These are phyloP conservation scores for Chitala chitala DNA, from an alignment of 2,113 vertebrate genomes.

Conservation along the genomic window DNA sequence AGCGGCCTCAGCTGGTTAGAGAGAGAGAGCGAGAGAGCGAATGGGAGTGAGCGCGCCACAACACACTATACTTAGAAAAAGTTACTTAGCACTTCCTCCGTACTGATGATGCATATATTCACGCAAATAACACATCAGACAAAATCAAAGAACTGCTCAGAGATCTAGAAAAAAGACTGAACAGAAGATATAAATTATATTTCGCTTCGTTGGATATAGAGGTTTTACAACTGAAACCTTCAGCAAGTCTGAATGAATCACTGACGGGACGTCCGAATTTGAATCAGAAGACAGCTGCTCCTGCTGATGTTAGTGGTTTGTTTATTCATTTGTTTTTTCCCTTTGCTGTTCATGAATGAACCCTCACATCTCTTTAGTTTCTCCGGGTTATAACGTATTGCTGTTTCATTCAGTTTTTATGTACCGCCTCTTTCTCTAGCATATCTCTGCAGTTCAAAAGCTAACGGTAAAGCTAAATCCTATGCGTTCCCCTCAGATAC, in stretches of 20 bases:
- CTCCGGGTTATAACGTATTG: background rate
- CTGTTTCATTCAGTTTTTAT: background rate
- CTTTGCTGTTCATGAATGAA: background rate
- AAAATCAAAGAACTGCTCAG: background rate
- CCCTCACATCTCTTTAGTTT: background rate
- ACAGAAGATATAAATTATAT: background rate
- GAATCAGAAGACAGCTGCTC: slow-evolving; percentile 1
- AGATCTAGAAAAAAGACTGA: background rate
- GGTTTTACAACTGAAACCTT: slow-evolving; percentile 15
- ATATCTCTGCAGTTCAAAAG: background rate
- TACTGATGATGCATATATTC: slow-evolving; percentile 9
- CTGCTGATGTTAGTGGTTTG: background rate
- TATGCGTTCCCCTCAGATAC: background rate
- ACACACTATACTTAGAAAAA: background rate
- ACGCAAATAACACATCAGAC: background rate
- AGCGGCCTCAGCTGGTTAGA: slow-evolving; percentile 18
- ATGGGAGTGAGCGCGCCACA: background rate
- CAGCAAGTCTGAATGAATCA: slow-evolving; percentile 2
- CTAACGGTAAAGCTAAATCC: background rate
- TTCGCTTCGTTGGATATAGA: background rate
- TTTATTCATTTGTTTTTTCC: background rate
- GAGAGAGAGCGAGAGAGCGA: slow-evolving; percentile 6
- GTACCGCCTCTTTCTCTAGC: background rate
- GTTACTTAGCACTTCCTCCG: slow-evolving; percentile 10
- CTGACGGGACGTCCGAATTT: background rate